phyloP scores from a whole-genome alignment of 1,140 invertebrate species.

The Phthorimaea operculella region DNA sequence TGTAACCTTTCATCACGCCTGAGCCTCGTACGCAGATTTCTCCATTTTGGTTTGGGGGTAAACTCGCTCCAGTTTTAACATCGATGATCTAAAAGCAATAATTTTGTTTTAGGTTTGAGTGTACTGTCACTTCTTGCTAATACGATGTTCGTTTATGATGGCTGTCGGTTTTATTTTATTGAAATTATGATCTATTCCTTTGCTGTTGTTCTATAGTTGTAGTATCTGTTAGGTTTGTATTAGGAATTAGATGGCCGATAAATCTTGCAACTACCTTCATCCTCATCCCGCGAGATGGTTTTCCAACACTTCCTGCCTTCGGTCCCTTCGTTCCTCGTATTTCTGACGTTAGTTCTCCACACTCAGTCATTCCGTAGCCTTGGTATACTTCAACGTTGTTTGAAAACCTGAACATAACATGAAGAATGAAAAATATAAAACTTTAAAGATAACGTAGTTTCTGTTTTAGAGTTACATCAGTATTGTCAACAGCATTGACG shows the following conservation, averaged over 20 bases:
- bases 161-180: too few relatives aligned
- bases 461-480: too few relatives aligned
- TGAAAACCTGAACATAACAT: constrained; percentile 35
- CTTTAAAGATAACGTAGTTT: too few relatives aligned
- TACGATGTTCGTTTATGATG: too few relatives aligned
- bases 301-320: constrained; percentile 33
- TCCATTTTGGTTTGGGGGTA: constrained; percentile 69
- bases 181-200: too few relatives aligned
- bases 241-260: too few relatives aligned
- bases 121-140: too few relatives aligned
- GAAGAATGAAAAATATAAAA: too few relatives aligned
- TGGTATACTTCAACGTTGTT: constrained; percentile 51
- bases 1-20: constrained; percentile 74
- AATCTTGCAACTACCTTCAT: constrained; percentile 41
- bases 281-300: constrained; percentile 34
- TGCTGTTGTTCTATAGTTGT: too few relatives aligned
- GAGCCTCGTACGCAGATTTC: constrained; percentile 73
- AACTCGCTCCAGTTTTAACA: constrained; percentile 61
- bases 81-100: constrained; percentile 57
- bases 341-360: constrained; percentile 49
- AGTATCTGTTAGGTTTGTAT: too few relatives aligned
- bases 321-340: constrained; percentile 34
- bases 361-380: constrained; percentile 69
- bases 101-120: too few relatives aligned
- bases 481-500: too few relatives aligned